These are phyloP conservation scores for Arctia plantaginis DNA, from an alignment of 2,888 invertebrate species.

Conservation along the genomic window DNA sequence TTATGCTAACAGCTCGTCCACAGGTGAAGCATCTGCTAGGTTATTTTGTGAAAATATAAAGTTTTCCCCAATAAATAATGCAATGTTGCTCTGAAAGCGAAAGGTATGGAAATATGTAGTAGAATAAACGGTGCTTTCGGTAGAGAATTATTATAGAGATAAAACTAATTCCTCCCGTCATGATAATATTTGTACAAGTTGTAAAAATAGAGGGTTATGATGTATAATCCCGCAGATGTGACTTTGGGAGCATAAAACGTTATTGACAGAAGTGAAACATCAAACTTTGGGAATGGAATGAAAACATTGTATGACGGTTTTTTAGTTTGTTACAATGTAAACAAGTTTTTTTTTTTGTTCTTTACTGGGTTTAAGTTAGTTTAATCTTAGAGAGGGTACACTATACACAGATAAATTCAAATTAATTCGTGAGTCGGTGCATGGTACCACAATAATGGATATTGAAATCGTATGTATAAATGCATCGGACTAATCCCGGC, in stretches of 20 bases:
- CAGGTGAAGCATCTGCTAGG: conserved; percentile 81
- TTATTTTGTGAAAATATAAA: conserved; percentile 81
- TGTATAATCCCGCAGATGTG: conserved; percentile 63
- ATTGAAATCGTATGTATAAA: no score
- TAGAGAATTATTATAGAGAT: conserved; percentile 61
- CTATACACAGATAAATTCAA: not conserved
- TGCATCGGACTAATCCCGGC: no score
- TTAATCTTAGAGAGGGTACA: not conserved
- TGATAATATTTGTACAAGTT: conserved; percentile 61
- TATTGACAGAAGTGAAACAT: conserved; percentile 5
- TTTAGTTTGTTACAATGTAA: not conserved
- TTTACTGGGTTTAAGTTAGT: not conserved
- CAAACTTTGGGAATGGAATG: conserved; percentile 17
- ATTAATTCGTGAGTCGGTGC: not conserved
- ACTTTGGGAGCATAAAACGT: conserved; percentile 43
- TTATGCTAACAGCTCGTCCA: conserved; percentile 68
- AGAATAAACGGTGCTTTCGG: conserved; percentile 53
- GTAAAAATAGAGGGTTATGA: conserved; percentile 59
- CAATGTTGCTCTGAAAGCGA: conserved; percentile 65
- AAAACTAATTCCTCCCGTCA: conserved; percentile 61
- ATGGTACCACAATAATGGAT: not conserved
- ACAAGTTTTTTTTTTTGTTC: not conserved
- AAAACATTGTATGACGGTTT: conserved; percentile 13
- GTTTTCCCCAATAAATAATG: conserved; percentile 85
- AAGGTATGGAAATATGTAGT: conserved; percentile 62